phyloP scores from a whole-genome alignment of 2,888 invertebrate species.

The Yponomeuta evonymella region DNA sequence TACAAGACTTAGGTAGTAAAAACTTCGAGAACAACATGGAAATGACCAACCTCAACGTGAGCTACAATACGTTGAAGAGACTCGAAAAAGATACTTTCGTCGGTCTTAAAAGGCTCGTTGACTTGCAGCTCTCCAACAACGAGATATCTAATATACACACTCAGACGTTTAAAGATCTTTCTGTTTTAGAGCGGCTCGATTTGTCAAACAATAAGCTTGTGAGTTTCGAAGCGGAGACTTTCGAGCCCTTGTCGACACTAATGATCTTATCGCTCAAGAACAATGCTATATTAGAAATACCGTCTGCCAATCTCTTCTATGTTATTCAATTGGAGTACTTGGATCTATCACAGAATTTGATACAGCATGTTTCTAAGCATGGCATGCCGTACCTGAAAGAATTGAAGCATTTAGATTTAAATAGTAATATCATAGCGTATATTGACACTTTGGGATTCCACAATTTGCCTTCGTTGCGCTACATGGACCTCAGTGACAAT shows the following conservation, averaged over 20 bases:
- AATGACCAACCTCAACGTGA: constrained; percentile 85
- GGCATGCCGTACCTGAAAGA: constrained; percentile 84
- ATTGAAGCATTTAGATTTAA: constrained; percentile 81
- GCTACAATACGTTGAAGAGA: constrained; percentile 82
- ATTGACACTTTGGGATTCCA: constrained; percentile 84
- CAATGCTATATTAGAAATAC: constrained; percentile 87
- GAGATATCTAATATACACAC: constrained; percentile 83
- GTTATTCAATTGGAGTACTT: constrained; percentile 82
- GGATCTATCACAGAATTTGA: constrained; percentile 86
- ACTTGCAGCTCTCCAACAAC: constrained; percentile 86
- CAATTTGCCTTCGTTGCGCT: constrained; percentile 82
- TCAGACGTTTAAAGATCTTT: constrained; percentile 86
- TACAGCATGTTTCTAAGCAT: constrained; percentile 82
- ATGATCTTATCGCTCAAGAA: constrained; percentile 84
- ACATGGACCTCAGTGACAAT: constrained; percentile 87
- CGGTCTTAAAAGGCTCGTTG: constrained; percentile 80
- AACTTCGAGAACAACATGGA: constrained; percentile 87
- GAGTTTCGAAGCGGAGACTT: constrained; percentile 82
- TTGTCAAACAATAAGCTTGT: constrained; percentile 85
- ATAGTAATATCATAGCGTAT: constrained; percentile 84
- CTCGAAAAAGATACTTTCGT: constrained; percentile 86
- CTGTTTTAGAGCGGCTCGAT: constrained; percentile 83
- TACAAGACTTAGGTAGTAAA: constrained; percentile 86
- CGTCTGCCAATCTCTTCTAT: constrained; percentile 80
- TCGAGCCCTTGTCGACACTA: constrained; percentile 81